Evolutionary conservation across 2,888 invertebrate genomes (phyloP), one percentile per base, ranked within the genome.

Genomic region (Aethes cnicana): DNA sequence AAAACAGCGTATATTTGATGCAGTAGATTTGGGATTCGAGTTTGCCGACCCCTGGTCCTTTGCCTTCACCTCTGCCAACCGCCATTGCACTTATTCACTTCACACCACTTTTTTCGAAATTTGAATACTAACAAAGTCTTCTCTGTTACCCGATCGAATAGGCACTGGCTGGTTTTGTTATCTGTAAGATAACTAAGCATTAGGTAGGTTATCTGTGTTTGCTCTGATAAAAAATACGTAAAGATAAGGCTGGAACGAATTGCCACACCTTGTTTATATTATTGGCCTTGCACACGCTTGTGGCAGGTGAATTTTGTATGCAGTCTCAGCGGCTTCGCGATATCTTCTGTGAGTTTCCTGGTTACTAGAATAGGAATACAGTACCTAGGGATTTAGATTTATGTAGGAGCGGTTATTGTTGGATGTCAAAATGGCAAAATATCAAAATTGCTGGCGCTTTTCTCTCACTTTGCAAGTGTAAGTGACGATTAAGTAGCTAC

Each of bases 1-100:
- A 95, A 68, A 96, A 94, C 58, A 96, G 84, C 36, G 94, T 94
- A 81, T 95, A 96, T 81, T 96, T 96, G 58, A 96, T 91, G 72
- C 94, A 93, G 58, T 93, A 93, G 67, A 96, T 95, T 72, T 94
- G 93, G 61, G 93, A 93, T 74, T 95, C 95, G 68, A 95, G 84
- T 70, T 92, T 92, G 39, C 91, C 90, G 18, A 89, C 85, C 2
- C 85, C 89, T 50, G 85, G 81, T 48, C 91, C 91, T 55, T 85
- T 79, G 35, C 91, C 91, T 54, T 78, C 74, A 4, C 86, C 87
- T 64, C 81, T 87, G 20, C 91, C 92, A 62, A 83, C 91, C 30
- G 91, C 91, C 92, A 92, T 92, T 71, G 74, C 79, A 81, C 80
- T 77, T 65, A 59, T 77, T 63, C 64, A 69, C 63, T 66, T 58